Evolutionary conservation across 2,797 vertebrate genomes (phyloP), one percentile per base, ranked within the genome.

Genomic region (Cyprinodon diabolis): DNA sequence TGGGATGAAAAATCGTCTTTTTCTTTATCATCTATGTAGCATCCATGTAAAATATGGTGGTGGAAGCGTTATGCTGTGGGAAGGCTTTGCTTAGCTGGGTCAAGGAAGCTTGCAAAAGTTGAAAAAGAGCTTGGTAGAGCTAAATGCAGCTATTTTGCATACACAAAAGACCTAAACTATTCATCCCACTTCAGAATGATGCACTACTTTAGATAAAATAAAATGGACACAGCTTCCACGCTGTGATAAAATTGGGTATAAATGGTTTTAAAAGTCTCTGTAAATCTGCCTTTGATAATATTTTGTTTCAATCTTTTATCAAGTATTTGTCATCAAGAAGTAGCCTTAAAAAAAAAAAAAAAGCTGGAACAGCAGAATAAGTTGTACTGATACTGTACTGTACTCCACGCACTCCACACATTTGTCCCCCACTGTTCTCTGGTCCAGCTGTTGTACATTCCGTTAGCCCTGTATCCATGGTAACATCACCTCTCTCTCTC

Each of bases 401-500:
- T 79, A 65, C 54, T 58, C 13, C 69, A 35, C 52, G 71, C 70
- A 63, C 76, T 82, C 57, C 75, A 77, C 57, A 70, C 80, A 77
- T 58, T 72, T 1, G 15, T 45, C 43, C 72, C 67, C 9, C 78
- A 48, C 72, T 68, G 10, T 74, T 84, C 85, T 88, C 77, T 78
- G 72, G 79, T 81, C 77, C 85, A 85, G 82, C 81, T 90, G 75
- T 86, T 68, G 47, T 72, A 23, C 45, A 14, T 76, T 74, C 73
- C 76, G 66, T 86, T 82, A 72, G 60, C 78, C 84, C 81, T 84
- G 66, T 65, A 40, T 77, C 74, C 84, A 83, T 89, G 83, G 88
- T 94, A 93, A 93, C 90, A 86, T 84, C 90, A 83, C 72, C 90
- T 94, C 86, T 95, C 86, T 94, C 81, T 95, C 89, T 93, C 89